Evolutionary conservation across 2,797 vertebrate genomes (phyloP).

Genomic region (Fratercula arctica): DNA sequence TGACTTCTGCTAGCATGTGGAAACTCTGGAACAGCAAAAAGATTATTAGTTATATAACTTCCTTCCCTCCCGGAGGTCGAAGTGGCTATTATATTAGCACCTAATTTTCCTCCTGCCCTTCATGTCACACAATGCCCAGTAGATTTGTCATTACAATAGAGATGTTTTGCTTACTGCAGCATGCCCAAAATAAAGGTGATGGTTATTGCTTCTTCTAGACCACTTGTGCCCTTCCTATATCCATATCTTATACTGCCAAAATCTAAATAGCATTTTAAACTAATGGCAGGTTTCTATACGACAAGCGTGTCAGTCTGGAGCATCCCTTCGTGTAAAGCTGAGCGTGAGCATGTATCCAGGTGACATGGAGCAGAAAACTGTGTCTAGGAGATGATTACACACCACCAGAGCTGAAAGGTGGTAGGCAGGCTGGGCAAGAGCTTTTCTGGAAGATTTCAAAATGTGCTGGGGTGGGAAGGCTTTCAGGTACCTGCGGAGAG

Average conservation of each 20-base stretch:
- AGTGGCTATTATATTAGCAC: neutral
- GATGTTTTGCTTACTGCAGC: neutral
- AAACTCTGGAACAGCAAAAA: neutral
- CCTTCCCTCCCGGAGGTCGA: neutral
- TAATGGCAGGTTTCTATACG: neutral
- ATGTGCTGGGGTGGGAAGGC: neutral
- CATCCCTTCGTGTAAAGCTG: neutral
- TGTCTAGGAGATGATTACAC: neutral
- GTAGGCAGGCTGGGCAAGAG: neutral
- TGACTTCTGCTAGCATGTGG: neutral
- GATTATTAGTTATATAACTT: slow-evolving; percentile 3
- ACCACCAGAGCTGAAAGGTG: neutral
- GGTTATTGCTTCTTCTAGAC: neutral
- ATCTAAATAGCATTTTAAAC: neutral
- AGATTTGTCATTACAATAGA: neutral
- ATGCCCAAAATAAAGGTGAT: neutral
- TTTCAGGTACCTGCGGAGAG: neutral
- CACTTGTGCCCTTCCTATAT: neutral
- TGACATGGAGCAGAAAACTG: neutral
- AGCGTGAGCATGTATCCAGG: neutral
- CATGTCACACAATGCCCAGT: neutral
- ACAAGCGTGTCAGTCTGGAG: neutral
- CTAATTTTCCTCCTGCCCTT: slow-evolving; percentile 6
- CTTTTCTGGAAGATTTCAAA: neutral
- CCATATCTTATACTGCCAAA: neutral